Evolutionary conservation across 2,797 vertebrate genomes (phyloP), one percentile per base, ranked within the genome.

Genomic region (Ptychobarbus kaznakovi): DNA sequence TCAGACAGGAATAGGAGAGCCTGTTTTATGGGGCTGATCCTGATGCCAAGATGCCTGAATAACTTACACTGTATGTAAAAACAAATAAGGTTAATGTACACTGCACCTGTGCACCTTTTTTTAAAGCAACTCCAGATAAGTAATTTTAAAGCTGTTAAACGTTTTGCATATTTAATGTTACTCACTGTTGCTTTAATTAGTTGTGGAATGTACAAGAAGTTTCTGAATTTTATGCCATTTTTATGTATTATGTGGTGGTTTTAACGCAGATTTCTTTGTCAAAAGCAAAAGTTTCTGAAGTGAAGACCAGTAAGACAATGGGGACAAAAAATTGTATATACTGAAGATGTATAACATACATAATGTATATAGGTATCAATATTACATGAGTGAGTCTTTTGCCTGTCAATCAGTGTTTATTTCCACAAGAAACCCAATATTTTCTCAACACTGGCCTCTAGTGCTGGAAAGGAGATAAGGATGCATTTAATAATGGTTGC

Each of bases 391-490:
- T 66, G 6, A 9, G 32, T 66, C 32, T 35, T 35, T 18, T 32
- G 9, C 61, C n/a, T 28, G 18, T 49, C 25, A 66, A 49, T 28
- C 78, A 49, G n/a, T 5, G 49, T 42, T 73, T 22, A 49, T 73
- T 49, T 73, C 15, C 2, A n/a, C 12, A 22, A 32, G 51, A 42
- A 35, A 46, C n/a, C n/a, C 22, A 70, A 56, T 42, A 82, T 83
- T 51, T 81, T 83, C 72, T 83, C 72, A 83, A 76, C 44, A 83
- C 72, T 76, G 72, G 44, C 81, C 81, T n/a, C 72, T 83, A 83
- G 72, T 83, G 81, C 25, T 72, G 3, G 9, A 65, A 65, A 46
- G 0, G 6, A 58, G 22, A 22, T 22, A 61, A 5, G 12, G 13
- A 13, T 25, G 18, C 5, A 76, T 76, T 56, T 53, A 22, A 22